Evolutionary conservation across 2,113 vertebrate species (phyloP).

Genomic region (Microcebus tavaratra): DNA sequence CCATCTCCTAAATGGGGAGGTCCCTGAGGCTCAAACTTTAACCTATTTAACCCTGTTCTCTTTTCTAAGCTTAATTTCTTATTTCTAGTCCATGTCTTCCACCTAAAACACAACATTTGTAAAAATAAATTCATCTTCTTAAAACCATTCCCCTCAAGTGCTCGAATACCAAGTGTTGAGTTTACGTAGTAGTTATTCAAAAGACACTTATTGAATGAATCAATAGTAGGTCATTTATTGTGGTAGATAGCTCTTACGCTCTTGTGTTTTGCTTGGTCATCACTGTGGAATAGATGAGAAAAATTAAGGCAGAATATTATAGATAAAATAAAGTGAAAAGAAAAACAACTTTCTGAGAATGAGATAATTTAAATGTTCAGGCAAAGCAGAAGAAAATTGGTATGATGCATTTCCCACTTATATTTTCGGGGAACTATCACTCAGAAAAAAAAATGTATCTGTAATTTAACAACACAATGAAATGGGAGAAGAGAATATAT

Average conservation of each 20-base stretch:
- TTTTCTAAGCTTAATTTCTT: background rate
- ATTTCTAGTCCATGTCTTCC: background rate
- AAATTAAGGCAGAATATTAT: background rate
- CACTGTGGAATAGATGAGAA: background rate
- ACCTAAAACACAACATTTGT: background rate
- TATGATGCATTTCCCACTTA: background rate
- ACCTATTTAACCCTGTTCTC: background rate
- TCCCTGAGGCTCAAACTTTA: background rate
- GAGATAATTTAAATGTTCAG: background rate
- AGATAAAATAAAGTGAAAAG: background rate
- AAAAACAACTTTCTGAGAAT: background rate
- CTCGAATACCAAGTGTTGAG: background rate
- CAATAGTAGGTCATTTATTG: background rate
- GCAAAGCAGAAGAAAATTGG: background rate
- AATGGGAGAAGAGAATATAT: background rate
- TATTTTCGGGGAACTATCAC: background rate
- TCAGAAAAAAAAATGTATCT: background rate
- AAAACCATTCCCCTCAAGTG: background rate
- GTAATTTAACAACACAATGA: background rate
- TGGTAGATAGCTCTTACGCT: background rate
- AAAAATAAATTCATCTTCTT: background rate
- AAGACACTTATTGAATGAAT: background rate
- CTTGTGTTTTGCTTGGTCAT: background rate
- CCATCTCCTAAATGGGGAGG: background rate
- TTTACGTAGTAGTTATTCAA: background rate